Base-by-base conservation (phyloP, 1,140 invertebrate genomes). In the Magallana gigas region DNA sequence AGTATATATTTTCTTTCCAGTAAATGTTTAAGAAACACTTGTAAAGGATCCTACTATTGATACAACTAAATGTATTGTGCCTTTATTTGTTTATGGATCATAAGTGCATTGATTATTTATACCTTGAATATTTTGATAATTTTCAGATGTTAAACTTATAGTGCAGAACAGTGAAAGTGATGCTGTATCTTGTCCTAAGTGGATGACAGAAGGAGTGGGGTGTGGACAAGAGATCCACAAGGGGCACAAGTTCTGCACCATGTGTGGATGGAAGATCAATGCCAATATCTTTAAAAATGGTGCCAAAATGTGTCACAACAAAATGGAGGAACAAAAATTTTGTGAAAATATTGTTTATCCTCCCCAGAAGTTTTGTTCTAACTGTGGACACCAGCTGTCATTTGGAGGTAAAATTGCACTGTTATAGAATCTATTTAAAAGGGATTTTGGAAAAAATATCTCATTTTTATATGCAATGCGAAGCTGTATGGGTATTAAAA, bases 311-410 rank as follows among this genome's bases (percentile, higher is more conserved):
- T 76, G 68, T 36, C 68, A 12, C 68, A 76, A 29, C 68, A 76
- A 76, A 76, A 36, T 76, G 8, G 18, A 36, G 18, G 68, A 76
- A 23, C 23, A 12, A 11, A 76, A 8, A 29, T 11, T 76, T 76
- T 76, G 68, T 76, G 68, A 76, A 23, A 76, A 76, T 23, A 11
- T 76, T 36, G 68, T 76, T 12, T 76, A 29, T 29, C 68, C 68
- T 76, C 68, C 68, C 5, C 68, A 76, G 6, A 76, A 76, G 68
- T 76, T 76, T 76, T 76, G 68, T 76, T 76, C 68, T 8, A 76
- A 76, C 36, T 76, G 68, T 76, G 68, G 68, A 76, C 23, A 29
- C 23, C 68, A 11, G 68, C 23, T 76, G 64, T 68, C 64, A 23
- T 68, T 68, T 68, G 5, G 4, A 23, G 9, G 64, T 23, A 23